Percentiles rank a stretch among this genome's conserved stretches.
Evolutionary conservation across 2,888 invertebrate species (phyloP).

Genomic region (Morinoia aosen): DNA sequence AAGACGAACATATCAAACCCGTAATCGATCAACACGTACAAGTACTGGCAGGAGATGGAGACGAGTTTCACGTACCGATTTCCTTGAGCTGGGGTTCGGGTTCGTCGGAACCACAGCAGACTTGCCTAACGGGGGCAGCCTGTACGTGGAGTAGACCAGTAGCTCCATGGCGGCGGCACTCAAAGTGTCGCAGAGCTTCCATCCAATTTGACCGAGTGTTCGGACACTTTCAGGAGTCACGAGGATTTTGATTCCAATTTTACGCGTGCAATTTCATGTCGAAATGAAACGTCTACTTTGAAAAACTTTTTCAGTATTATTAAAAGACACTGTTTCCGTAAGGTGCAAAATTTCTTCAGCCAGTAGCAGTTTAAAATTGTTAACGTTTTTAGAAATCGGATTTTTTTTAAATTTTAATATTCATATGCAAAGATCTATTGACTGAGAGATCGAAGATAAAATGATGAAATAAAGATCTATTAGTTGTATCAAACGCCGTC

Average conservation of each 20-base stretch:
- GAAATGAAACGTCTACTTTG: too few relatives aligned
- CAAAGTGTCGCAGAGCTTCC: not conserved
- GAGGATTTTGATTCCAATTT: not conserved
- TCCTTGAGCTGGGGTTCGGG: not conserved
- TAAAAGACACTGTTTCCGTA: too few relatives aligned
- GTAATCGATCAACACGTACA: not conserved
- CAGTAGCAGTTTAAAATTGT: too few relatives aligned
- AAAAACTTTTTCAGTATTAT: too few relatives aligned
- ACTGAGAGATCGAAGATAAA: too few relatives aligned
- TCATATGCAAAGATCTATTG: too few relatives aligned
- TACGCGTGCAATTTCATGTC: not conserved
- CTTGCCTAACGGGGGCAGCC: conserved; percentile 4
- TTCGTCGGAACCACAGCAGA: not conserved
- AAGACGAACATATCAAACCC: not conserved
- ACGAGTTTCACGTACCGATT: not conserved
- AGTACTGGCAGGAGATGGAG: not conserved
- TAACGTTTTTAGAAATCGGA: too few relatives aligned
- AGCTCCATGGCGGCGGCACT: conserved; percentile 1
- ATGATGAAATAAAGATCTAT: too few relatives aligned
- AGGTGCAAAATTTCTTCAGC: too few relatives aligned
- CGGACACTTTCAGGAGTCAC: not conserved
- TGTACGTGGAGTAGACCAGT: conserved; percentile 6
- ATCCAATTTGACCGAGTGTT: not conserved
- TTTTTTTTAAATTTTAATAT: too few relatives aligned
- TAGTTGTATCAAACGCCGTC: too few relatives aligned